These are phyloP conservation scores for Pteruthius melanotis DNA, from an alignment of 2,113 vertebrate genomes.

Conservation along the genomic window DNA sequence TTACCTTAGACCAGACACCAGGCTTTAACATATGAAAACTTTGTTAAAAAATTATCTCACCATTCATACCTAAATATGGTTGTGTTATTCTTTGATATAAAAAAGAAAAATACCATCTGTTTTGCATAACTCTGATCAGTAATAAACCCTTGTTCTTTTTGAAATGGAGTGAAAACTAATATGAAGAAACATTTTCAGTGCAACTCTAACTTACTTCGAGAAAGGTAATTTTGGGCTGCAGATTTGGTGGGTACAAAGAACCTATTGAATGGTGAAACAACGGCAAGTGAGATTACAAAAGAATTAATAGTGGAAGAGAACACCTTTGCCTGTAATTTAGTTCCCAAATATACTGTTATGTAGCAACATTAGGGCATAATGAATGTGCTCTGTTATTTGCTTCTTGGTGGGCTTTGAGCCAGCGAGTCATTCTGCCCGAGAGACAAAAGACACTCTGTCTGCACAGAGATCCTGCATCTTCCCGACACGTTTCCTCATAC, in stretches of 20 bases:
- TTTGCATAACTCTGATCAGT: neutral
- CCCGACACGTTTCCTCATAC: constrained; percentile 37
- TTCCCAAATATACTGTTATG: neutral
- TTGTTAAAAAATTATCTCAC: neutral
- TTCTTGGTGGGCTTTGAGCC: constrained; percentile 22
- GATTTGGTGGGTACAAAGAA: neutral
- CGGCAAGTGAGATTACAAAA: neutral
- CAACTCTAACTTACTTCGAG: neutral
- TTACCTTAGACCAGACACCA: neutral
- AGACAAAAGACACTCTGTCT: constrained; percentile 63
- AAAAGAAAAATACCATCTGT: constrained; percentile 6
- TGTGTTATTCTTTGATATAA: neutral
- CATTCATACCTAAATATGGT: neutral
- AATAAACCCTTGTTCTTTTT: neutral
- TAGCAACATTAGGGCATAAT: constrained; percentile 3
- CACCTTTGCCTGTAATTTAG: constrained; percentile 18
- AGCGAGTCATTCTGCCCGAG: constrained; percentile 50
- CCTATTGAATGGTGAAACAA: neutral
- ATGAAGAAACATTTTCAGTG: neutral
- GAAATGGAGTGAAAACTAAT: neutral
- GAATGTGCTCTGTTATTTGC: constrained; percentile 41
- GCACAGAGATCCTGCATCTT: constrained; percentile 52
- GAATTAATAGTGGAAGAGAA: neutral
- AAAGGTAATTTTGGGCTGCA: neutral
- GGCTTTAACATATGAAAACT: neutral